These are phyloP conservation scores for Eledona agricola DNA, from an alignment of 2,888 invertebrate genomes.

Conservation along the genomic window DNA sequence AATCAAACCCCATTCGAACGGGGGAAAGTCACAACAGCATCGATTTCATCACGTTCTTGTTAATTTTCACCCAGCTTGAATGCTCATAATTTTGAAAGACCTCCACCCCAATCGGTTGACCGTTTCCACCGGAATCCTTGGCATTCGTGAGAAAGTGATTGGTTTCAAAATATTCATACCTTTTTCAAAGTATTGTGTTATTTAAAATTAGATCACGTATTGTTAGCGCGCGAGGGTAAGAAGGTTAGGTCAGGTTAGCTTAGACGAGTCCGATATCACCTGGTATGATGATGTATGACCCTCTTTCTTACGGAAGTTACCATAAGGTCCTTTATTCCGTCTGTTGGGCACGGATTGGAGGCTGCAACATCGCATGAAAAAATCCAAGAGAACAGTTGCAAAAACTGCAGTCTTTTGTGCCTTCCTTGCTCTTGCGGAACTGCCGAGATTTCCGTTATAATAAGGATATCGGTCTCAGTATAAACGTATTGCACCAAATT, in stretches of 20 bases:
- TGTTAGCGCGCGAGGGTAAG: constrained; percentile 51
- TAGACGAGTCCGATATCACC: constrained; percentile 52
- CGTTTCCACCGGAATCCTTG: constrained; percentile 32
- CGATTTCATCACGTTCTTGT: constrained; percentile 16
- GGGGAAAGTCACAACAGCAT: constrained; percentile 19
- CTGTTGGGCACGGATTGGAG: constrained; percentile 31
- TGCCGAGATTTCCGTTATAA: constrained; percentile 45
- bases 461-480: constrained; percentile 5
- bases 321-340: constrained; percentile 34
- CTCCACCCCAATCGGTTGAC: constrained; percentile 15
- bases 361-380: constrained; percentile 31
- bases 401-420: constrained; percentile 48
- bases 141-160: constrained; percentile 43
- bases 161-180: constrained; percentile 55
- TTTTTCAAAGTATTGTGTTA: constrained; percentile 56
- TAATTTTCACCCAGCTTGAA: constrained; percentile 10
- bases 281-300: constrained; percentile 43
- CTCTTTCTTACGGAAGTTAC: constrained; percentile 38
- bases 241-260: constrained; percentile 56
- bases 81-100: constrained; percentile 22
- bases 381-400: constrained; percentile 42
- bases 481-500: constrained; percentile 1
- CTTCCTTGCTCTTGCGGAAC: constrained; percentile 44
- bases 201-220: constrained; percentile 61
- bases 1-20: constrained; percentile 4